A percentile compares a stretch with the other conserved stretches of the same genome.
phyloP scores from a whole-genome alignment of 2,797 vertebrate genomes.

The Myotis daubentonii region DNA sequence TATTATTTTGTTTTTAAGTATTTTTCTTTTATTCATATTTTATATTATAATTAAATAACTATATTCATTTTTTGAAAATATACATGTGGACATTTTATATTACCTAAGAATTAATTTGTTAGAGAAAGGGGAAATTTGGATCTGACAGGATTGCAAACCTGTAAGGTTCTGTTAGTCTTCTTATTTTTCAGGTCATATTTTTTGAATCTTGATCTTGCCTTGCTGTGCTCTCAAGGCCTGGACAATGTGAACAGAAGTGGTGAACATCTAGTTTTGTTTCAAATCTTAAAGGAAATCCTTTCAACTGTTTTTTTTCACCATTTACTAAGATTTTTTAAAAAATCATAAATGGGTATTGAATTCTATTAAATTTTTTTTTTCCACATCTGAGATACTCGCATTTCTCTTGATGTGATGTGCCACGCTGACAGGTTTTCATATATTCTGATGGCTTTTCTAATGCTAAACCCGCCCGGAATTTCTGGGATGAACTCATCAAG shows the following conservation, averaged over 20 bases:
- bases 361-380: neutral
- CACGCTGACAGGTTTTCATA: neutral
- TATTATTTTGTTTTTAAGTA: neutral
- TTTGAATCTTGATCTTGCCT: neutral
- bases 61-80: neutral
- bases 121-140: neutral
- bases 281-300: neutral
- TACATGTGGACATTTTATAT: neutral
- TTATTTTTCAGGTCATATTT: conserved; percentile 22
- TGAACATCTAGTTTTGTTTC: neutral
- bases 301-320: neutral
- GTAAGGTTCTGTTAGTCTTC: neutral
- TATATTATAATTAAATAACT: neutral
- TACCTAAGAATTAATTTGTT: neutral
- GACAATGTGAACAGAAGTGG: neutral
- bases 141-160: neutral
- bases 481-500: neutral
- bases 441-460: neutral
- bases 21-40: conserved; percentile 18
- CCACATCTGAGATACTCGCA: neutral
- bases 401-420: neutral
- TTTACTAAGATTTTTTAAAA: neutral
- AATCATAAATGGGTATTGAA: neutral
- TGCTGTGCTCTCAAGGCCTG: neutral
- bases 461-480: neutral